Base-by-base conservation (phyloP, 2,888 invertebrate genomes). In the Melanophora roralis region DNA sequence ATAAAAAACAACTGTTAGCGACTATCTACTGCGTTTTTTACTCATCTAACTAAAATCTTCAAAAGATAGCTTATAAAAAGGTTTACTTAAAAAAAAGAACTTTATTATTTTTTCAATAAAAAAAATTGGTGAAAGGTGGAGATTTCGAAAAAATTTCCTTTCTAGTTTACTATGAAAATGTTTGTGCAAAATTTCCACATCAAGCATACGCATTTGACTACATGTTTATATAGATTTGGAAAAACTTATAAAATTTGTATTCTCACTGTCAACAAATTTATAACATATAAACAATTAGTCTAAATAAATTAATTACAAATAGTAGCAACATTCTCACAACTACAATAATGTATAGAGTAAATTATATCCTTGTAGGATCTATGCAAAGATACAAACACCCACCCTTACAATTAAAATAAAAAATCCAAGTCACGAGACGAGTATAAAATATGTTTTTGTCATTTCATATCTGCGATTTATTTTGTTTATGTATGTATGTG, bases 341-440 rank as follows among this genome's bases (percentile, higher is more conserved):
- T 36, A 16, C 12, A 34, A 34, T 21, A 21, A n/a, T n/a, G n/a
- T n/a, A n/a, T n/a, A n/a, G n/a, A n/a, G n/a, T n/a, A n/a, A n/a
- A n/a, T n/a, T n/a, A n/a, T n/a, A n/a, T 27, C 27, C 27, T 27
- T 3, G 34, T 27, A 71, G 16, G 36, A 62, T 34, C 6, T 0
- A 49, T 27, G n/a, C n/a, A 21, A 6, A 11, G 11, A 55, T 11
- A 53, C 34, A 27, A 36, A 23, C 57, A 32, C 9, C 27, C 76
- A 49, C 62, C 71, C 79, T 51, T 71, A 49, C 55, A 55, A 71
- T 55, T 27, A 74, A 67, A 45, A 34, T 34, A 49, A 43, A 62
- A 49, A 67, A 14, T 43, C n/a, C 45, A 67, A 80, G 72, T 76
- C 76, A 76, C 79, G 76, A 72, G 75, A 80, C 51, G 49, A 67